These are phyloP conservation scores for Mallateleia sp. DNA, from an alignment of 2,888 invertebrate species.

Conservation along the genomic window DNA sequence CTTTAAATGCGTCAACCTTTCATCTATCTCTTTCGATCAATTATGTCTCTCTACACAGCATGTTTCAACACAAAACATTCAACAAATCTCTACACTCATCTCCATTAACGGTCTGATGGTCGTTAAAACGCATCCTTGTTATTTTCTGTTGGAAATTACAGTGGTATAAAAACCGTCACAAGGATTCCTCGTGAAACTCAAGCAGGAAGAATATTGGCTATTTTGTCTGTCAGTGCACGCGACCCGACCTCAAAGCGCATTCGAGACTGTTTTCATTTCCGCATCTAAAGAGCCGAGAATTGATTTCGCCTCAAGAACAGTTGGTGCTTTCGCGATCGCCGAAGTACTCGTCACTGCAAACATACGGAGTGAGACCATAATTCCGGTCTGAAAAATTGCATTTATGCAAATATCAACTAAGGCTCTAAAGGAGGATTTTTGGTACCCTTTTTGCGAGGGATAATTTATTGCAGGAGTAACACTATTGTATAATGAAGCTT, in stretches of 20 bases:
- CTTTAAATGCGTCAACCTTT: no score
- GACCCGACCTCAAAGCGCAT: neutral
- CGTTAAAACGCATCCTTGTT: neutral
- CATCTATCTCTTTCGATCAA: no score
- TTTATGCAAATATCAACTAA: no score
- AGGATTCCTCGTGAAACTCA: neutral
- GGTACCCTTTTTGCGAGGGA: no score
- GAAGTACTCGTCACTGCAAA: constrained; percentile 1
- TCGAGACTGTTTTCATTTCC: constrained; percentile 20
- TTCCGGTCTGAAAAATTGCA: neutral
- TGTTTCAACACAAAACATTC: no score
- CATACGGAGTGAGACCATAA: no score
- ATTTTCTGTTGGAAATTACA: neutral
- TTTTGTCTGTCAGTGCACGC: neutral
- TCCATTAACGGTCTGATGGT: neutral
- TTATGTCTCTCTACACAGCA: no score
- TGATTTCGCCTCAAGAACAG: constrained; percentile 17
- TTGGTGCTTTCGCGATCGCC: neutral
- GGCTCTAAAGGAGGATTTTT: no score
- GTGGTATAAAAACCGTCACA: neutral
- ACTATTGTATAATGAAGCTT: no score
- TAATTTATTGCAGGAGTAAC: no score
- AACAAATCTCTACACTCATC: neutral
- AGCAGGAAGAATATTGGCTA: constrained; percentile 16
- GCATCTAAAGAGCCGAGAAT: constrained; percentile 20